phyloP scores from a whole-genome alignment of 1,140 invertebrate species.

The Musca vetustissima region DNA sequence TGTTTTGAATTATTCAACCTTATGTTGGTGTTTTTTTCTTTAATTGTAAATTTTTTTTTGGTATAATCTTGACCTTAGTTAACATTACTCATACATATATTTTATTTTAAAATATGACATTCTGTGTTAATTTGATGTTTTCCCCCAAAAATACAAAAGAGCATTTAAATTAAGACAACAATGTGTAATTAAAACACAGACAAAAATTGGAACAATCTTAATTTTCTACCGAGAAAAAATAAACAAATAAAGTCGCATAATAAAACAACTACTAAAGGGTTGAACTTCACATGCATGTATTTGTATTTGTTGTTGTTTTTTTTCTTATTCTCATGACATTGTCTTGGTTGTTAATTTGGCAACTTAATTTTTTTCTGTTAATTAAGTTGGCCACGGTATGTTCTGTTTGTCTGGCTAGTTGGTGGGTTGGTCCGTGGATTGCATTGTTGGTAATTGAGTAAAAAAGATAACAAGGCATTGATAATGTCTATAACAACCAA shows the following conservation, averaged over 20 bases:
- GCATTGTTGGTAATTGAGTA: conserved; percentile 9
- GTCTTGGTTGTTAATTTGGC: not conserved
- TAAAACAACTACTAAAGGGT: not conserved
- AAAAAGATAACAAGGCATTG: not conserved
- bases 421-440: too few relatives aligned
- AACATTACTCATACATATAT: too few relatives aligned
- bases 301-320: not conserved
- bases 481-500: too few relatives aligned
- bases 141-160: too few relatives aligned
- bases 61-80: too few relatives aligned
- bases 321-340: conserved; percentile 11
- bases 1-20: too few relatives aligned
- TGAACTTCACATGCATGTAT: not conserved
- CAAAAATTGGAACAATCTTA: not conserved
- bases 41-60: too few relatives aligned
- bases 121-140: too few relatives aligned
- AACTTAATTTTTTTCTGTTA: not conserved
- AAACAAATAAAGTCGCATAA: not conserved
- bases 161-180: not conserved
- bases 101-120: too few relatives aligned
- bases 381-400: not conserved
- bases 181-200: not conserved
- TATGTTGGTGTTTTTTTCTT: too few relatives aligned
- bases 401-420: not conserved
- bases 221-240: not conserved